Evolutionary conservation across 2,888 invertebrate genomes (phyloP).

Genomic region (Desoria tigrina): DNA sequence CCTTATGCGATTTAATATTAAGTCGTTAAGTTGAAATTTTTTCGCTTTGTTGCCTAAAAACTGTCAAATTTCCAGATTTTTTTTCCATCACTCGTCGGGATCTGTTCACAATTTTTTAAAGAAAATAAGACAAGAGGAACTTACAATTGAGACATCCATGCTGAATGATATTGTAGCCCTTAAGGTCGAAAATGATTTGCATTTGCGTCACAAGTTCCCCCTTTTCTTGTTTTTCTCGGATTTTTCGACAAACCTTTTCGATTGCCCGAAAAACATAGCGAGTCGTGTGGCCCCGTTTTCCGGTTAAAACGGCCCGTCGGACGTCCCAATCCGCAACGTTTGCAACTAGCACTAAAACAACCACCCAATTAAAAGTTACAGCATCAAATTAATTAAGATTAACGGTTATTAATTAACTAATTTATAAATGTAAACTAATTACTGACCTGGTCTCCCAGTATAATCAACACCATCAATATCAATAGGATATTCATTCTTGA

Average conservation of each 20-base stretch:
- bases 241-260: background rate
- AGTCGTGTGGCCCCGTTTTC: background rate
- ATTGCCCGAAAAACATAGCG: constrained; percentile 1
- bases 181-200: constrained; percentile 12
- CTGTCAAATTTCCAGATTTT: too few relatives aligned
- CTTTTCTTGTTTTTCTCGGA: constrained; percentile 6
- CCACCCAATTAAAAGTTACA: too few relatives aligned
- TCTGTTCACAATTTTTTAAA: too few relatives aligned
- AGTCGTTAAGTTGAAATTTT: too few relatives aligned
- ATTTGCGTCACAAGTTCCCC: constrained; percentile 13
- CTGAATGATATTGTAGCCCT: constrained; percentile 8
- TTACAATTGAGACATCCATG: constrained; percentile 19
- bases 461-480: constrained; percentile 4
- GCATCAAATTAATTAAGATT: background rate
- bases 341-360: constrained; percentile 2
- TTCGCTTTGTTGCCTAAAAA: too few relatives aligned
- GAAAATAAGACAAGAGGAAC: too few relatives aligned
- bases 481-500: constrained; percentile 11
- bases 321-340: constrained; percentile 16
- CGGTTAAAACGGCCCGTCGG: background rate
- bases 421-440: background rate
- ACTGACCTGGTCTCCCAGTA: constrained; percentile 7
- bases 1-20: too few relatives aligned
- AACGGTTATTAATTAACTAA: background rate
- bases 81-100: too few relatives aligned